Percentiles rank a stretch among this genome's conserved stretches.
phyloP scores from a whole-genome alignment of 2,888 invertebrate genomes.

The Pedicia rivosa region DNA sequence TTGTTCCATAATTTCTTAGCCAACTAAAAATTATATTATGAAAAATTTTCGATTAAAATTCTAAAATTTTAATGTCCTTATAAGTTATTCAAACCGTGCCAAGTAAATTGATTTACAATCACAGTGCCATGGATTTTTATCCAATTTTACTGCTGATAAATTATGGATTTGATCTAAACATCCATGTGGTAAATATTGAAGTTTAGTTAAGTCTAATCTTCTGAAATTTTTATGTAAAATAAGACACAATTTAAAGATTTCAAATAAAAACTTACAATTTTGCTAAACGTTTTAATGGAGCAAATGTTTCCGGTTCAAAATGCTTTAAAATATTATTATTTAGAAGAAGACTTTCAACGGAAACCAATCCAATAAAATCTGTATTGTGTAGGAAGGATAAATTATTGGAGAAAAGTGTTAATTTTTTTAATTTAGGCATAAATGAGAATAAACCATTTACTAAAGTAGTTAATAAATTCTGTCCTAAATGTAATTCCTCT shows the following conservation, averaged over 20 bases:
- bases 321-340: constrained; percentile 40
- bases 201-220: constrained; percentile 42
- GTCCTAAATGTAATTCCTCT: constrained; percentile 35
- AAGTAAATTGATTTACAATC: constrained; percentile 46
- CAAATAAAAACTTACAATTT: no score
- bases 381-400: constrained; percentile 29
- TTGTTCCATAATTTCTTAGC: constrained; percentile 32
- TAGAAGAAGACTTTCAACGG: constrained; percentile 37
- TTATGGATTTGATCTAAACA: constrained; percentile 38
- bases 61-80: no score
- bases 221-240: no score
- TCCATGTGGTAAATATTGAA: constrained; percentile 42
- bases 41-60: no score
- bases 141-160: constrained; percentile 41
- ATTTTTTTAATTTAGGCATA: constrained; percentile 29
- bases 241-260: no score
- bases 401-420: constrained; percentile 39
- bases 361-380: constrained; percentile 33
- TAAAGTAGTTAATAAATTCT: constrained; percentile 35
- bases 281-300: constrained; percentile 29
- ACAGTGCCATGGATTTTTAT: constrained; percentile 47
- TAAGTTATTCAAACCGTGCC: constrained; percentile 33
- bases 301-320: constrained; percentile 30
- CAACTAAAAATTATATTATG: no score
- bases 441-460: constrained; percentile 32